Percentiles rank a stretch among this genome's conserved stretches.
phyloP scores from a whole-genome alignment of 2,113 vertebrate species.

The Abramis brama region DNA sequence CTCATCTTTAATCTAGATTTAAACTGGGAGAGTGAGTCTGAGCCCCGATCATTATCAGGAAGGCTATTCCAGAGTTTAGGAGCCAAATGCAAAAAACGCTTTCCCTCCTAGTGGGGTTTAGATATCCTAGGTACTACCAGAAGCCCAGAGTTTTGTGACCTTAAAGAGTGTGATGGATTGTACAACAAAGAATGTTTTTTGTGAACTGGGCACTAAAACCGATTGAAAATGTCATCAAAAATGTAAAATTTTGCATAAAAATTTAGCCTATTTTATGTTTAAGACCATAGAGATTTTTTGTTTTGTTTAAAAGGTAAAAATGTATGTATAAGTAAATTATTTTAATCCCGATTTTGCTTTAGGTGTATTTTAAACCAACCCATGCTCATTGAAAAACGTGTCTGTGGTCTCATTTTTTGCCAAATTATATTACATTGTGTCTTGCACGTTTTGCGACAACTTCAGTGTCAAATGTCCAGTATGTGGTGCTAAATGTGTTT shows the following conservation, averaged over 20 bases:
- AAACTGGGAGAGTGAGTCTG: too few relatives aligned
- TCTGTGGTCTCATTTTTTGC: neutral
- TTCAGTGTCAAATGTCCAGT: neutral
- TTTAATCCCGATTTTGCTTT: neutral
- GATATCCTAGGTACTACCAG: too few relatives aligned
- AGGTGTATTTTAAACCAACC: neutral
- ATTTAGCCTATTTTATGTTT: neutral
- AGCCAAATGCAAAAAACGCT: too few relatives aligned
- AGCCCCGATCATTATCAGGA: too few relatives aligned
- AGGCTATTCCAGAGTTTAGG: too few relatives aligned
- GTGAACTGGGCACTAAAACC: too few relatives aligned
- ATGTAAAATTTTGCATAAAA: neutral
- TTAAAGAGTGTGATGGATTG: too few relatives aligned
- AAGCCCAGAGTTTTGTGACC: too few relatives aligned
- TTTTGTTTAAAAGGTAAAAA: neutral
- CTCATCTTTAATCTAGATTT: too few relatives aligned
- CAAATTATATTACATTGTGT: neutral
- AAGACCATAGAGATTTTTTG: neutral
- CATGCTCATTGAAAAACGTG: neutral
- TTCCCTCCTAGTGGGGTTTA: too few relatives aligned
- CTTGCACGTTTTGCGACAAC: neutral
- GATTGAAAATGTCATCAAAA: neutral
- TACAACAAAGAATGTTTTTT: too few relatives aligned
- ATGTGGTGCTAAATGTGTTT: neutral
- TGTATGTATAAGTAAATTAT: neutral